Evolutionary conservation across 1,140 invertebrate genomes (phyloP).

Genomic region (Apis florea): DNA sequence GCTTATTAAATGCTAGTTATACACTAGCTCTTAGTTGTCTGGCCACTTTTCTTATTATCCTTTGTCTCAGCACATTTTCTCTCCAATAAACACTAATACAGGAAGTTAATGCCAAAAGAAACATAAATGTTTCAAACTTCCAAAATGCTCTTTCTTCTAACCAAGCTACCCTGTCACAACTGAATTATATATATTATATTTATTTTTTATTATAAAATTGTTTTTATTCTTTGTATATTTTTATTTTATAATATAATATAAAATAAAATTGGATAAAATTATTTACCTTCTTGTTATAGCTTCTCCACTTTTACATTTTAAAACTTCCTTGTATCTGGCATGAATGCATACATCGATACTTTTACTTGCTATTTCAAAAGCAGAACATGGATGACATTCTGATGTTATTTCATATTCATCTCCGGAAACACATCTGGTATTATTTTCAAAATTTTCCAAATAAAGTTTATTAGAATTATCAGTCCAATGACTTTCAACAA

Average conservation of each 20-base stretch:
- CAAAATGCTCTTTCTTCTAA: constrained; percentile 90
- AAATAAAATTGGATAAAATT: neutral
- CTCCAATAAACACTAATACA: constrained; percentile 81
- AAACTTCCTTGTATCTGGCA: constrained; percentile 86
- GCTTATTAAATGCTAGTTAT: constrained; percentile 48
- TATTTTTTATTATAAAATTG: neutral
- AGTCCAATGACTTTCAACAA: constrained; percentile 89
- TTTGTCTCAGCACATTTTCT: constrained; percentile 82
- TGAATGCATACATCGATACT: constrained; percentile 86
- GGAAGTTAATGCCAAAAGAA: constrained; percentile 84
- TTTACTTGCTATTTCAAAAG: constrained; percentile 87
- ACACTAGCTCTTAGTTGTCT: constrained; percentile 79
- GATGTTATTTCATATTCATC: constrained; percentile 86
- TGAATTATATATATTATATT: constrained; percentile 67
- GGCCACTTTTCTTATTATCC: constrained; percentile 83
- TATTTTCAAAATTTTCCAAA: constrained; percentile 85
- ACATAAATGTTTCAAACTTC: constrained; percentile 90
- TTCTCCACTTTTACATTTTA: constrained; percentile 86
- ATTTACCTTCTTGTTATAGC: constrained; percentile 84
- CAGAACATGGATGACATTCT: constrained; percentile 90
- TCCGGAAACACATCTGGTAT: constrained; percentile 86
- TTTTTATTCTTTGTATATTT: neutral
- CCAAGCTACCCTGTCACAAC: constrained; percentile 86
- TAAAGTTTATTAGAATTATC: constrained; percentile 81
- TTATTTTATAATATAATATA: neutral